Conservation (phyloP, 1,140 invertebrate species). For the Panulirus ornatus region DNA sequence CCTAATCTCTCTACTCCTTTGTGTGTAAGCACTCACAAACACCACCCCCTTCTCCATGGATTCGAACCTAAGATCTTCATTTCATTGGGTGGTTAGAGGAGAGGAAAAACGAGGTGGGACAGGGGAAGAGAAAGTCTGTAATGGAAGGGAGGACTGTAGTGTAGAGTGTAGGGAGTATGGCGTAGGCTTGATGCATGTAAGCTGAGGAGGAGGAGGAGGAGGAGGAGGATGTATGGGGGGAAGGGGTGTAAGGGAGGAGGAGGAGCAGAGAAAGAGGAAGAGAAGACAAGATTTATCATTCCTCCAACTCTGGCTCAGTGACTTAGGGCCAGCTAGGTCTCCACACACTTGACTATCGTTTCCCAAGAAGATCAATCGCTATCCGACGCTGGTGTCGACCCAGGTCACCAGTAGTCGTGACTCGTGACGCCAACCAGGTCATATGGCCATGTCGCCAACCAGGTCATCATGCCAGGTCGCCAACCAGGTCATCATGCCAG, state of each 20-base stretch:
- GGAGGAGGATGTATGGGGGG: neutral
- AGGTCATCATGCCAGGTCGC: too few species aligned
- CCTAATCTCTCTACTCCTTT: too few species aligned
- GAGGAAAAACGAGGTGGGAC: neutral
- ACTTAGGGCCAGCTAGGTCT: too few species aligned
- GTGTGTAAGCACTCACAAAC: neutral
- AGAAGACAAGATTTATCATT: neutral
- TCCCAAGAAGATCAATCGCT: too few species aligned
- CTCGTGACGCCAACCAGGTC: too few species aligned
- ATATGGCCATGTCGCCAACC: too few species aligned
- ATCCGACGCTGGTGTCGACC: too few species aligned
- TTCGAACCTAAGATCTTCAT: neutral
- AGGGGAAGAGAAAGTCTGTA: neutral
- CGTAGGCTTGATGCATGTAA: neutral
- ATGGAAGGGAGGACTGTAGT: neutral
- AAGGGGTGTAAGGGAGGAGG: neutral
- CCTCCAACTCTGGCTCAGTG: too few species aligned
- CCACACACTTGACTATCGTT: too few species aligned
- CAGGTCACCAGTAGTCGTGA: too few species aligned
- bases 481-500: too few species aligned
- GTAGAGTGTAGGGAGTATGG: neutral
- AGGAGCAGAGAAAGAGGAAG: neutral
- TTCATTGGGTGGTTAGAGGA: neutral
- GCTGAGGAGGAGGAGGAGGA: neutral
- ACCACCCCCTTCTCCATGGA: neutral